Conservation (phyloP, 2,888 invertebrate genomes). For the Oconnorella tubifera region DNA sequence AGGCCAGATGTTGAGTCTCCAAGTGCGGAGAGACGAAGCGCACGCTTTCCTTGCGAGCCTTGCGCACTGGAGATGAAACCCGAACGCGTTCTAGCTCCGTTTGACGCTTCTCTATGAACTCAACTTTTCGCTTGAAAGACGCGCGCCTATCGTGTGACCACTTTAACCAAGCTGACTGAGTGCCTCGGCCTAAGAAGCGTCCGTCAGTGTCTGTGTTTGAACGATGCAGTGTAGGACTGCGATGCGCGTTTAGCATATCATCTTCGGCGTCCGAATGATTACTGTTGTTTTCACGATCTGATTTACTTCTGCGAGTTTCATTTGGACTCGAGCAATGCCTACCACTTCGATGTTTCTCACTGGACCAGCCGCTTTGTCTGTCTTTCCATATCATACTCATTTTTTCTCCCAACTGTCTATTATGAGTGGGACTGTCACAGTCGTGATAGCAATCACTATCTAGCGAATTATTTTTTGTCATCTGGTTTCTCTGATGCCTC, state of each 20-base stretch:
- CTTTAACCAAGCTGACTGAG: conserved; percentile 34
- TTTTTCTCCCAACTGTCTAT: no score
- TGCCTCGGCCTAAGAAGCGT: conserved; percentile 16
- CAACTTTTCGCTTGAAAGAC: conserved; percentile 44
- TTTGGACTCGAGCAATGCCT: not conserved
- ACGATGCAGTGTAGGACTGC: not conserved
- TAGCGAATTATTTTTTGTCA: not conserved
- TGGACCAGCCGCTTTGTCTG: not conserved
- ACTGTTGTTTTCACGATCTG: not conserved
- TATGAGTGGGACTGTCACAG: not conserved
- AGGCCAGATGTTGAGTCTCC: not conserved
- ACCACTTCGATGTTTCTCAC: not conserved
- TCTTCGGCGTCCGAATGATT: not conserved
- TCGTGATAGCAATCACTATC: not conserved
- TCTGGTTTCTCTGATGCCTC: not conserved
- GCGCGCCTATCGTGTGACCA: conserved; percentile 42
- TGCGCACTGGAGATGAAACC: conserved; percentile 52
- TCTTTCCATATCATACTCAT: not conserved
- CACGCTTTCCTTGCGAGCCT: conserved; percentile 39
- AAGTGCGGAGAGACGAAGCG: conserved; percentile 10
- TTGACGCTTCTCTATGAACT: conserved; percentile 43
- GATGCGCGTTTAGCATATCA: not conserved
- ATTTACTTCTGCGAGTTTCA: not conserved
- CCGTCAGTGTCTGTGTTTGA: conserved; percentile 24
- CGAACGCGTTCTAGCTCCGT: conserved; percentile 40